Evolutionary conservation across 2,888 invertebrate species (phyloP).

Genomic region (Vesta saturnalis): DNA sequence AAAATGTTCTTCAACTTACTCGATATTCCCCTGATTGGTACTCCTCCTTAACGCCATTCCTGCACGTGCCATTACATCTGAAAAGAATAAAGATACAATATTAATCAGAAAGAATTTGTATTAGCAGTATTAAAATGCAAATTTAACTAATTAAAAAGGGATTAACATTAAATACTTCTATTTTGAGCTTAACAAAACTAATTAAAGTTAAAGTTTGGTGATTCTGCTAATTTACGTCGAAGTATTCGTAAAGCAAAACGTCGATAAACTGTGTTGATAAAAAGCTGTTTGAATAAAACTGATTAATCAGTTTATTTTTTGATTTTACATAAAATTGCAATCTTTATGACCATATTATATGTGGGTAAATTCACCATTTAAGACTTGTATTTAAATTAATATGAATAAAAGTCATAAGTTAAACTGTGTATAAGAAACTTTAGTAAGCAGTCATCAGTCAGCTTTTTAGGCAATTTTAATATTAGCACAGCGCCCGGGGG

Average conservation of each 20-base stretch:
- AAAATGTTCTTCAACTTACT: conserved; percentile 70
- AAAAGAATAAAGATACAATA: conserved; percentile 42
- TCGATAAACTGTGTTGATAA: neutral
- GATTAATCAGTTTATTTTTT: neutral
- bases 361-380: too few relatives aligned
- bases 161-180: neutral
- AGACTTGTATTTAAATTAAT: too few relatives aligned
- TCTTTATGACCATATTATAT: too few relatives aligned
- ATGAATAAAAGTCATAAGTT: too few relatives aligned
- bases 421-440: too few relatives aligned
- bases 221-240: neutral
- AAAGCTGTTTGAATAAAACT: too few relatives aligned
- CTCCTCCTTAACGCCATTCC: conserved; percentile 78
- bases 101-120: neutral
- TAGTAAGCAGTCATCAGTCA: too few relatives aligned
- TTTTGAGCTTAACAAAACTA: conserved; percentile 1
- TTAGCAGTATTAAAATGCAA: neutral
- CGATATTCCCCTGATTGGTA: conserved; percentile 75
- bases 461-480: too few relatives aligned
- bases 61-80: conserved; percentile 79
- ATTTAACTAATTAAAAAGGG: neutral
- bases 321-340: too few relatives aligned
- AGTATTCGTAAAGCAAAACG: neutral
- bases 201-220: neutral
- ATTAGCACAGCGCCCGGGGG: too few relatives aligned